A percentile compares a stretch with the other conserved stretches of the same genome.
phyloP scores from a whole-genome alignment of 1,140 invertebrate species.

The Aethina tumida region DNA sequence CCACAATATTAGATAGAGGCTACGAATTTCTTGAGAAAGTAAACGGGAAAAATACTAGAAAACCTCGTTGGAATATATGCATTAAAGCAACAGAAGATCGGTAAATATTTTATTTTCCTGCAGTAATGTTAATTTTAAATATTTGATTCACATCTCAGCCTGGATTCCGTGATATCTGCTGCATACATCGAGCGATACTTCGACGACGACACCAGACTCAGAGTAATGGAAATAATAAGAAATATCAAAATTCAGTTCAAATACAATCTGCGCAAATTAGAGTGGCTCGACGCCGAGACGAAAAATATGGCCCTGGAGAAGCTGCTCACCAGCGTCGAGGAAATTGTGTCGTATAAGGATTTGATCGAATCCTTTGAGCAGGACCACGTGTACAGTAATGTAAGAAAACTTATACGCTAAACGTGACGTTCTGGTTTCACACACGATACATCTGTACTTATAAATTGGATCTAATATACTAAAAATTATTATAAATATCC shows the following conservation, averaged over 20 bases:
- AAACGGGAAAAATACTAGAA: constrained; percentile 12
- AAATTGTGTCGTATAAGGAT: constrained; percentile 78
- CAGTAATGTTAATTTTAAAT: constrained; percentile 1
- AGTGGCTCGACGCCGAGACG: constrained; percentile 42
- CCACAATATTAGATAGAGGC: constrained; percentile 16
- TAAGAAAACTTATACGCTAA: constrained; percentile 9
- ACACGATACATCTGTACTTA: no score
- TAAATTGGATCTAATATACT: no score
- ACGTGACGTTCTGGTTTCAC: no score
- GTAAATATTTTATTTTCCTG: constrained; percentile 17
- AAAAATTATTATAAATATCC: no score
- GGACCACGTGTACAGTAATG: constrained; percentile 8
- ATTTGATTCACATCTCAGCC: constrained; percentile 11
- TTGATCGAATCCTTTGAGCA: constrained; percentile 46
- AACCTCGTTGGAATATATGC: constrained; percentile 21
- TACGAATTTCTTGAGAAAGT: constrained; percentile 19
- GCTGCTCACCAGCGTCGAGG: constrained; percentile 59
- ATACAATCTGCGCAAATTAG: constrained; percentile 13
- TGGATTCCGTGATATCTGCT: constrained; percentile 33
- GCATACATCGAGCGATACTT: constrained; percentile 69
- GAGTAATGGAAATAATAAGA: constrained; percentile 17
- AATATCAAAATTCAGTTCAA: constrained; percentile 24
- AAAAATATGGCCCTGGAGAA: constrained; percentile 68
- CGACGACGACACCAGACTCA: constrained; percentile 35
- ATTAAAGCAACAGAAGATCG: constrained; percentile 15